Evolutionary conservation across 2,797 vertebrate species (phyloP), one percentile per base, ranked within the genome.

Genomic region (Percopsis omiscomaycus): DNA sequence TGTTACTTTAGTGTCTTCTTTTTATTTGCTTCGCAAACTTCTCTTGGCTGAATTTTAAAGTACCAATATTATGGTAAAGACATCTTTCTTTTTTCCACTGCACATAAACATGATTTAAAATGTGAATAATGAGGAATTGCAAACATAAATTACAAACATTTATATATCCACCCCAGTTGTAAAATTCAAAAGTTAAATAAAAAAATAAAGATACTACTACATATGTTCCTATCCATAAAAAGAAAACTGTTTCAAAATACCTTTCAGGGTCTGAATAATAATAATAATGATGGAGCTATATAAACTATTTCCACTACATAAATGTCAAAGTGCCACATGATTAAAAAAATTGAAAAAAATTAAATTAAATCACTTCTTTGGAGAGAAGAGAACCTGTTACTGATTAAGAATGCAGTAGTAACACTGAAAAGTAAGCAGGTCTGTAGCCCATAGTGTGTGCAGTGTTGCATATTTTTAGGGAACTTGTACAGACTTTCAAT

Each of bases 1-100:
- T 14, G 2, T 53, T 56, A 58, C 62, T 57, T 74, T 37, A 68
- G 77, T 63, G 71, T 82, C 73, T 72, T 82, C 44, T 71, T 66
- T 89, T 89, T 81, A 90, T 89, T 89, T 86, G 83, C 77, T 85
- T 89, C 79, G 77, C 80, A 89, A 88, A 85, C 74, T 73, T 71
- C 83, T 87, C 76, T 85, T 87, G 86, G 83, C 86, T 84, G 85
- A 83, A 80, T 66, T 84, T 68, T 80, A 86, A 85, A 37, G 83
- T 76, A 84, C 80, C 81, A 84, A 73, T 76, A 70, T 81, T 80
- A 80, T 74, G 64, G 69, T 82, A 72, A 81, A 74, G 65, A 86
- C 76, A 61, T 64, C 68, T 66, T 66, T 74, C 47, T 64, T 61
- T 66, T 73, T 69, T 69, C 54, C 76, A 86, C 74, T 80, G 74